phyloP scores from a whole-genome alignment of 1,140 invertebrate genomes.

The Anagrus nilaparvatae region DNA sequence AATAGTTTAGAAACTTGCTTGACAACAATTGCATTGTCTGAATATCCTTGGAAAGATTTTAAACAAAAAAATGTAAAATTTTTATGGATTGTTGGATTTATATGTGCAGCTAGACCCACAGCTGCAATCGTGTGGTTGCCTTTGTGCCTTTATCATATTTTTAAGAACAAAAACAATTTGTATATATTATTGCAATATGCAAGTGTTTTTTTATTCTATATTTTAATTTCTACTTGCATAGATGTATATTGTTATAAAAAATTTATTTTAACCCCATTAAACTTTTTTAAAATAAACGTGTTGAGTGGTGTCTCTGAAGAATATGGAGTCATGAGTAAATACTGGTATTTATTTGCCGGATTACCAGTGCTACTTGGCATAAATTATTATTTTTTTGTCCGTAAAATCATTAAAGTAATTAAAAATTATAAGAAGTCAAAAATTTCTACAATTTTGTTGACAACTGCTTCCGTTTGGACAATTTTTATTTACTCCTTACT shows the following conservation, averaged over 20 bases:
- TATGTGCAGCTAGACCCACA: conserved; percentile 69
- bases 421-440: conserved; percentile 39
- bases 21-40: conserved; percentile 66
- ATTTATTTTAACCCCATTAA: conserved; percentile 67
- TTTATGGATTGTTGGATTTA: conserved; percentile 59
- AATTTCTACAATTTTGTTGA: conserved; percentile 40
- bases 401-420: conserved; percentile 37
- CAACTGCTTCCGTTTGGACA: conserved; percentile 49
- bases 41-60: conserved; percentile 61
- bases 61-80: conserved; percentile 37
- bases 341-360: conserved; percentile 69
- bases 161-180: conserved; percentile 18
- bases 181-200: conserved; percentile 9
- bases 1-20: conserved; percentile 77
- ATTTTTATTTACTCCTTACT: conserved; percentile 57
- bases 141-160: conserved; percentile 55
- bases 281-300: conserved; percentile 80
- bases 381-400: conserved; percentile 47
- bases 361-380: conserved; percentile 62
- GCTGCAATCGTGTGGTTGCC: conserved; percentile 74
- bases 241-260: conserved; percentile 66
- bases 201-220: conserved; percentile 21
- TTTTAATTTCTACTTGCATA: conserved; percentile 46
- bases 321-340: conserved; percentile 70
- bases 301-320: conserved; percentile 60